These are phyloP conservation scores for Labroides dimidiatus DNA, from an alignment of 2,797 vertebrate genomes.

Conservation along the genomic window DNA sequence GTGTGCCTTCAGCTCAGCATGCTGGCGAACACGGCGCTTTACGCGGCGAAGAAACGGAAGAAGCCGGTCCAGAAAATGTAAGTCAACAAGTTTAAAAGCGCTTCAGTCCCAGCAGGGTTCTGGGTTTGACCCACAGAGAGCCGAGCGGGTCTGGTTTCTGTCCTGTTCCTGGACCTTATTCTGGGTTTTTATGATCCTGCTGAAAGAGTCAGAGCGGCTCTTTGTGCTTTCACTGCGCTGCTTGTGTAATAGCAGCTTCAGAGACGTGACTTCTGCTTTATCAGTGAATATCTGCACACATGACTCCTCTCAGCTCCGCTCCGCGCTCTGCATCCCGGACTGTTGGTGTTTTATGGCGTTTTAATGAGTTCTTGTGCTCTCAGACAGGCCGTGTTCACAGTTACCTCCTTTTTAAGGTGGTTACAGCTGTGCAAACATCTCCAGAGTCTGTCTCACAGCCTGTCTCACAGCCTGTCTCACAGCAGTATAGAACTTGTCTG, in stretches of 20 bases:
- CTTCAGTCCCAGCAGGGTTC: neutral
- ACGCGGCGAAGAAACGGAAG: constrained; percentile 86
- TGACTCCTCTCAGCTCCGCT: neutral
- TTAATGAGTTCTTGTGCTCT: neutral
- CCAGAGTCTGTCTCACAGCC: neutral
- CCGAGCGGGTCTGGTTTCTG: neutral
- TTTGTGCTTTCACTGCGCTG: constrained; percentile 2
- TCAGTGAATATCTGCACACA: neutral
- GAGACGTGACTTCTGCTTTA: neutral
- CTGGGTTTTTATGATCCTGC: too few species aligned
- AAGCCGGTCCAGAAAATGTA: constrained; percentile 88
- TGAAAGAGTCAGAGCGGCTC: neutral
- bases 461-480: constrained; percentile 15
- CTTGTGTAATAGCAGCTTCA: too few species aligned
- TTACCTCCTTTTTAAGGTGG: neutral
- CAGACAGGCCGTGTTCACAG: neutral
- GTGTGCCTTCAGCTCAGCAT: constrained; percentile 48
- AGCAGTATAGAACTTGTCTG: constrained; percentile 2
- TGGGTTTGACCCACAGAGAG: fast-evolving
- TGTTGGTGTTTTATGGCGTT: neutral
- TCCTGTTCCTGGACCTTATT: neutral
- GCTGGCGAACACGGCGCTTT: constrained; percentile 76
- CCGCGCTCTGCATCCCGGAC: too few species aligned
- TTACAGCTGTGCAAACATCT: constrained; percentile 51
- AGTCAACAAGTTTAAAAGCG: constrained; percentile 49